A percentile compares a stretch with the other conserved stretches of the same genome.
These are phyloP conservation scores for Protonemura montana DNA, from an alignment of 2,888 invertebrate species.

Conservation along the genomic window DNA sequence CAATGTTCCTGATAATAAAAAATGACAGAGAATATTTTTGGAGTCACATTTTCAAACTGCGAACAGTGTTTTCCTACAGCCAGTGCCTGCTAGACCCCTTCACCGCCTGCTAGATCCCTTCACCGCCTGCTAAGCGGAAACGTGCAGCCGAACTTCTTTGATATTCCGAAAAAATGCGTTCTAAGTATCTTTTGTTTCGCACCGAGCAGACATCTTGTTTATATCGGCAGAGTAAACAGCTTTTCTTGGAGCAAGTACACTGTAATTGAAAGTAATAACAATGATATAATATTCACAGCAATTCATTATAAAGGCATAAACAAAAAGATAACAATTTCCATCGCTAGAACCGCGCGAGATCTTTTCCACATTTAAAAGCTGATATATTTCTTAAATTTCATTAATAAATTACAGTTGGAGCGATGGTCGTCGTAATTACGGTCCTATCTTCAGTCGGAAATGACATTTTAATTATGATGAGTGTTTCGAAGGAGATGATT, in stretches of 20 bases:
- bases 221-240: background rate
- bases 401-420: background rate
- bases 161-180: background rate
- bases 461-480: slow-evolving; percentile 27
- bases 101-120: no score
- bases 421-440: background rate
- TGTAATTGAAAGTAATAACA: background rate
- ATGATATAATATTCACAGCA: slow-evolving; percentile 2
- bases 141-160: background rate
- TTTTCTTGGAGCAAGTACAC: background rate
- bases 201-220: background rate
- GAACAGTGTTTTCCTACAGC: no score
- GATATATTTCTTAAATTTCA: background rate
- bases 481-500: background rate
- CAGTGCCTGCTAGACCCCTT: no score
- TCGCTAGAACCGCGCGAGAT: background rate
- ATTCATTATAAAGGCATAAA: background rate
- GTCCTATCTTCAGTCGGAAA: background rate
- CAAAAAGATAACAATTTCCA: background rate
- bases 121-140: background rate
- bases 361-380: background rate
- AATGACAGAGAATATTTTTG: no score
- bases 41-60: no score
- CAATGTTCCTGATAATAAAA: no score
- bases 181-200: background rate